Base-by-base conservation (phyloP, 2,797 vertebrate genomes). In the Pseudochromis fuscus region DNA sequence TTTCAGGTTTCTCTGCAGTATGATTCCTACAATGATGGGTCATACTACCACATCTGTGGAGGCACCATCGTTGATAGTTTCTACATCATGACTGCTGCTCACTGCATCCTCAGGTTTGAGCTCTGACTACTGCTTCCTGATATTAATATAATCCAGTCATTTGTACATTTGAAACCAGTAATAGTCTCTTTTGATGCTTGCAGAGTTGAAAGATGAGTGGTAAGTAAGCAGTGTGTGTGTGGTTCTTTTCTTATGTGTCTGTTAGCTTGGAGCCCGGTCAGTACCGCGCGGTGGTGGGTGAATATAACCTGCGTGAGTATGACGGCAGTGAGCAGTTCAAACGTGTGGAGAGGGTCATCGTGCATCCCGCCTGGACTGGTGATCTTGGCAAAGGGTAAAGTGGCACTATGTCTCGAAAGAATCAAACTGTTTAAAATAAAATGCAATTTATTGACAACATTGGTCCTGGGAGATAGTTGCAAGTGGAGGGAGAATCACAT, bases 81-180 rank as follows among this genome's bases (percentile, higher is more conserved):
- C n/a, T n/a, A 86, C 27, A 10, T 93, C 40, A 48, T 93, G 88
- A 94, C 92, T 4, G 91, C 92, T 19, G 93, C 92, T 49, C 92
- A 94, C 81, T 93, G 92, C 38, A 92, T 93, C 56, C 27, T 87
- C 45, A 87, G 85, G 91, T 92, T 62, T 24, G 58, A 2, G 21
- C 13, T 49, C 24, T 51, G 3, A 23, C 6, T 12, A 5, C 13
- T 40, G 5, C n/a, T 53, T 28, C 9, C 1, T 37, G 18, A 7
- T 27, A 58, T 45, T 6, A 49, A 16, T 40, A 27, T n/a, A n/a
- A n/a, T n/a, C 23, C 15, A n/a, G 7, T 12, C 28, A 37, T 45
- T 46, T 57, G 16, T 18, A 31, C 10, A 49, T 49, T 46, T 50
- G n/a, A 16, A 25, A 62, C 19, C 49, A 16, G 8, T 24, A 4